A percentile compares a stretch with the other conserved stretches of the same genome.
Evolutionary conservation across 2,113 vertebrate species (phyloP).

Genomic region (Crotophaga sulcirostris): DNA sequence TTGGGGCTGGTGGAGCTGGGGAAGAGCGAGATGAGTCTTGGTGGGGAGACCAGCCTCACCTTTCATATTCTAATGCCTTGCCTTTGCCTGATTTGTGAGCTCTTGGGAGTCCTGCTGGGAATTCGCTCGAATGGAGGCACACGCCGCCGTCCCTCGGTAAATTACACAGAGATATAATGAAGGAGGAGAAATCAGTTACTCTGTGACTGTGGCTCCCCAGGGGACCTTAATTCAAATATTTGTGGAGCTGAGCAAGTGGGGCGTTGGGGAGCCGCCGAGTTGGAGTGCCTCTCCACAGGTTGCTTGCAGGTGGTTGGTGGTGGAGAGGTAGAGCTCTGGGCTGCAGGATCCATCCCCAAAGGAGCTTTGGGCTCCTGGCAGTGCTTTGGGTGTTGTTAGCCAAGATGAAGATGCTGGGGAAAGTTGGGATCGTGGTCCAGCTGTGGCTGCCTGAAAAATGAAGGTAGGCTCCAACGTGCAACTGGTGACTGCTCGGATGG

Average conservation of each 20-base stretch:
- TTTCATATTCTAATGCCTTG: conserved; percentile 73
- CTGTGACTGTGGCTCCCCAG: conserved; percentile 65
- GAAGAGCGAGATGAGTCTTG: conserved; percentile 17
- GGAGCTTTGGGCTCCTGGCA: background rate
- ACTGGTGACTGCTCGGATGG: background rate
- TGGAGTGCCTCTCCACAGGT: conserved; percentile 54
- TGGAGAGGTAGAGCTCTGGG: background rate
- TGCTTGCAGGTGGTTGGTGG: conserved; percentile 43
- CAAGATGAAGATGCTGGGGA: background rate
- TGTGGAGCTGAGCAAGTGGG: conserved; percentile 70
- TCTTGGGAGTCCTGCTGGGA: conserved; percentile 68
- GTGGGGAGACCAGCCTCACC: conserved; percentile 61
- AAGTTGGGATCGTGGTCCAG: background rate
- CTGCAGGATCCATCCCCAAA: background rate
- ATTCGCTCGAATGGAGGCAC: conserved; percentile 59
- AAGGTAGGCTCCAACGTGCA: background rate
- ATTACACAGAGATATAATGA: conserved; percentile 74
- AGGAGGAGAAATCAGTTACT: conserved; percentile 73
- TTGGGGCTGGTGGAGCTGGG: background rate
- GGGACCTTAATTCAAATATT: conserved; percentile 74
- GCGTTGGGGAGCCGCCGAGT: conserved; percentile 21
- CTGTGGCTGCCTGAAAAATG: background rate
- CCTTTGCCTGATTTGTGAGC: conserved; percentile 71
- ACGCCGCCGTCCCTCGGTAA: conserved; percentile 63
- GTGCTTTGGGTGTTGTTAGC: background rate